Conservation (phyloP, 1,140 invertebrate species). For the Tetramorium alpestre region DNA sequence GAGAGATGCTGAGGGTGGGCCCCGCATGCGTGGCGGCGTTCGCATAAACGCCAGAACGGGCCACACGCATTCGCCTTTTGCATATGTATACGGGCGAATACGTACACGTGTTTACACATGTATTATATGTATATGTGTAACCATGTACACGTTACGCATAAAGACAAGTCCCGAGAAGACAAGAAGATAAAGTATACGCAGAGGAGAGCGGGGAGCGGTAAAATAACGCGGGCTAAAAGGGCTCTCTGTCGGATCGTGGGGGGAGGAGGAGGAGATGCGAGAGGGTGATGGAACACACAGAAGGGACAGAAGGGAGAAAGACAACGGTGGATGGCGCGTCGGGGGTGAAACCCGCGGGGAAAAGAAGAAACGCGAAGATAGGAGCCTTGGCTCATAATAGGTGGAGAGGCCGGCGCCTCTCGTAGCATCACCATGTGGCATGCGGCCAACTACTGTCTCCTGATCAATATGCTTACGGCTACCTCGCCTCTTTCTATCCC, state of each 20-base stretch:
- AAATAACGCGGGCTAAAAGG: slow-evolving; percentile 37
- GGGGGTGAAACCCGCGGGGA: slow-evolving; percentile 68
- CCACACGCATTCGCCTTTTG: slow-evolving; percentile 39
- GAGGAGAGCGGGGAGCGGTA: neutral
- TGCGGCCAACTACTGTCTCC: slow-evolving; percentile 85
- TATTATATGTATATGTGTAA: neutral
- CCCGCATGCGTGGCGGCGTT: neutral
- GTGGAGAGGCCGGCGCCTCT: slow-evolving; percentile 83
- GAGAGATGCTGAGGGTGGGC: neutral
- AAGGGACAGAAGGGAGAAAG: slow-evolving; percentile 5
- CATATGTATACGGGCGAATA: neutral
- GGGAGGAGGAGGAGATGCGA: neutral
- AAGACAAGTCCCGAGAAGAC: slow-evolving; percentile 35
- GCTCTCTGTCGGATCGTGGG: neutral
- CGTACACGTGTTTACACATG: neutral
- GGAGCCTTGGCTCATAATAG: slow-evolving; percentile 85
- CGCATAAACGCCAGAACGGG: slow-evolving; percentile 36
- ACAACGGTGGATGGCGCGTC: slow-evolving; percentile 27
- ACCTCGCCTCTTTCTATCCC: slow-evolving; percentile 72
- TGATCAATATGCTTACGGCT: slow-evolving; percentile 86
- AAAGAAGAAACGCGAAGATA: slow-evolving; percentile 82
- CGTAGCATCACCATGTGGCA: slow-evolving; percentile 86
- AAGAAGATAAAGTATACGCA: slow-evolving; percentile 53
- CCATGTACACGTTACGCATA: neutral
- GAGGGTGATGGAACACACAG: neutral